These are phyloP conservation scores for Chelonus insularis DNA, from an alignment of 1,140 invertebrate genomes.

Conservation along the genomic window DNA sequence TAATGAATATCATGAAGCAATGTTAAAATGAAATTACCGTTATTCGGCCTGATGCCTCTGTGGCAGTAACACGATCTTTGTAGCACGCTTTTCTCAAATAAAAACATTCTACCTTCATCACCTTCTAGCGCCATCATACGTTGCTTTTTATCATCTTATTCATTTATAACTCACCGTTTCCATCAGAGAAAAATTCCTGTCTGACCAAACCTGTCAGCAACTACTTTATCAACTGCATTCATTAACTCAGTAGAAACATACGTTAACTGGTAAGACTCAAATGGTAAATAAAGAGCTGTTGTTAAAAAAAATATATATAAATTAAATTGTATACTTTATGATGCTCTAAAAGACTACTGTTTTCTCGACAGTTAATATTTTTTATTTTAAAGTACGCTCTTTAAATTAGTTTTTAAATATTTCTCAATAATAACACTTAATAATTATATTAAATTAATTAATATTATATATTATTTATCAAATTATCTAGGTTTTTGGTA, in stretches of 20 bases:
- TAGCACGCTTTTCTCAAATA: not conserved
- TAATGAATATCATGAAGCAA: slow-evolving; percentile 19
- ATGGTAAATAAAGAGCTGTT: too few species aligned
- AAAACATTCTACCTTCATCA: not conserved
- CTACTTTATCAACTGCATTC: slow-evolving; percentile 3
- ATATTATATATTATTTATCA: too few species aligned
- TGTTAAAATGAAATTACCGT: slow-evolving; percentile 50
- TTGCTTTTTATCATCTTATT: not conserved
- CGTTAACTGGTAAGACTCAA: not conserved
- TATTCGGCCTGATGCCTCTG: slow-evolving; percentile 49
- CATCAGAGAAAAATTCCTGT: not conserved
- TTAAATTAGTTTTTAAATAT: too few species aligned
- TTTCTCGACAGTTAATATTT: too few species aligned
- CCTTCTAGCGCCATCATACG: not conserved
- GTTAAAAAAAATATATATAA: too few species aligned
- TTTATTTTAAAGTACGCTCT: too few species aligned
- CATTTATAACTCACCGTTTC: not conserved
- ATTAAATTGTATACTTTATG: too few species aligned
- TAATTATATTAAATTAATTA: too few species aligned
- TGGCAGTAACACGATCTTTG: slow-evolving; percentile 1
- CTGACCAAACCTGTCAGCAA: not conserved
- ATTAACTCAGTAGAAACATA: not conserved
- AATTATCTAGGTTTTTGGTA: too few species aligned
- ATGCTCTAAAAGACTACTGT: too few species aligned
- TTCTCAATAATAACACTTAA: too few species aligned